Conservation (phyloP, 2,113 vertebrate genomes). For the Poecilia latipinna region DNA sequence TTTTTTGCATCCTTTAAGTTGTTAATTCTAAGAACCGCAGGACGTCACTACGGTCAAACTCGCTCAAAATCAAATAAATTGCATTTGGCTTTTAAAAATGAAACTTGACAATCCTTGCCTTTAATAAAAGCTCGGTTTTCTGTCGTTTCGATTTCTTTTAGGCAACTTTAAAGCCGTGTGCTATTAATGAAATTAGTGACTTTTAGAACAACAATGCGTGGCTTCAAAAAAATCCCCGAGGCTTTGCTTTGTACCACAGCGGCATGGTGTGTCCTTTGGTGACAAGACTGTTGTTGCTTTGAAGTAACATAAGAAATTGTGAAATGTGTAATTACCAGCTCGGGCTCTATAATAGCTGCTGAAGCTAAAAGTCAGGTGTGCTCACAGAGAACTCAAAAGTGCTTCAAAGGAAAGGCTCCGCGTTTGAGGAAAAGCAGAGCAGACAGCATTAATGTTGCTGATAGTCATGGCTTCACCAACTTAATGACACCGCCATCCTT, state of each 20-base stretch:
- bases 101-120: slow-evolving; percentile 35
- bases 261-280: slow-evolving; percentile 44
- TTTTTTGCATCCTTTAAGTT: slow-evolving; percentile 38
- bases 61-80: slow-evolving; percentile 29
- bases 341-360: slow-evolving; percentile 69
- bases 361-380: slow-evolving; percentile 69
- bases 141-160: slow-evolving; percentile 58
- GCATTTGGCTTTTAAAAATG: slow-evolving; percentile 38
- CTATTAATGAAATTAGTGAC: slow-evolving; percentile 80
- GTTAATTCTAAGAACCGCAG: slow-evolving; percentile 12
- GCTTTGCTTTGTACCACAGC: slow-evolving; percentile 63
- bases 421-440: slow-evolving; percentile 67
- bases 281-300: slow-evolving; percentile 71
- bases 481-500: slow-evolving; percentile 65
- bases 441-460: slow-evolving; percentile 67
- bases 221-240: slow-evolving; percentile 68
- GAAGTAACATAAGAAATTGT: slow-evolving; percentile 75
- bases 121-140: slow-evolving; percentile 23
- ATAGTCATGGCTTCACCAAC: slow-evolving; percentile 66
- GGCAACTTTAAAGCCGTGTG: slow-evolving; percentile 52
- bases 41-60: neutral
- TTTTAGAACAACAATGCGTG: slow-evolving; percentile 67
- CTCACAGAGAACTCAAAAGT: slow-evolving; percentile 49
- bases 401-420: slow-evolving; percentile 74
- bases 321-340: slow-evolving; percentile 78